Evolutionary conservation across 1,140 invertebrate species (phyloP).

Genomic region (Cherax destructor): DNA sequence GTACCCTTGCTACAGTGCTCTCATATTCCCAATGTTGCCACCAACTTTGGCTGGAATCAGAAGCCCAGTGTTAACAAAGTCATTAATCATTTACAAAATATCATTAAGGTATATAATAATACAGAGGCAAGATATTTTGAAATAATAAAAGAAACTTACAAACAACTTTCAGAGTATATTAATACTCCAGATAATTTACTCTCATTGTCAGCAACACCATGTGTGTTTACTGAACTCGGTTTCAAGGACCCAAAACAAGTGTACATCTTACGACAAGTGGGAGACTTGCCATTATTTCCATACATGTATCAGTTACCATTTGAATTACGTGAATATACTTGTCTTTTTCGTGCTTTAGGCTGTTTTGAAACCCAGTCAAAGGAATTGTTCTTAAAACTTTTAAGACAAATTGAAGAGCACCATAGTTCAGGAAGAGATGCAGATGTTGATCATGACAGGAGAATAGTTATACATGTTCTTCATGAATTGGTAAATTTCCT

Average conservation of each 20-base stretch:
- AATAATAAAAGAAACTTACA: background rate
- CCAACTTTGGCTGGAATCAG: slow-evolving; percentile 22
- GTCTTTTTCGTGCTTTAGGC: background rate
- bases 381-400: background rate
- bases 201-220: background rate
- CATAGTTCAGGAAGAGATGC: background rate
- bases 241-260: slow-evolving; percentile 22
- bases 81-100: slow-evolving; percentile 16
- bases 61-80: background rate
- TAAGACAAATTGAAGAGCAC: background rate
- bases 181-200: background rate
- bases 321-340: slow-evolving; percentile 20
- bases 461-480: slow-evolving; percentile 24
- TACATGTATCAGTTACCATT: slow-evolving; percentile 38
- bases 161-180: background rate
- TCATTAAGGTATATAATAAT: slow-evolving; percentile 5
- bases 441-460: background rate
- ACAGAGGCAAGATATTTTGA: slow-evolving; percentile 14
- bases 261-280: background rate
- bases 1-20: background rate
- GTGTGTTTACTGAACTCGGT: slow-evolving; percentile 39
- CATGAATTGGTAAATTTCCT: background rate
- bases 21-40: slow-evolving; percentile 23
- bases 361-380: background rate
- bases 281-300: slow-evolving; percentile 22